Base-by-base conservation (phyloP, 1,140 invertebrate genomes). In the Drosophila miranda region DNA sequence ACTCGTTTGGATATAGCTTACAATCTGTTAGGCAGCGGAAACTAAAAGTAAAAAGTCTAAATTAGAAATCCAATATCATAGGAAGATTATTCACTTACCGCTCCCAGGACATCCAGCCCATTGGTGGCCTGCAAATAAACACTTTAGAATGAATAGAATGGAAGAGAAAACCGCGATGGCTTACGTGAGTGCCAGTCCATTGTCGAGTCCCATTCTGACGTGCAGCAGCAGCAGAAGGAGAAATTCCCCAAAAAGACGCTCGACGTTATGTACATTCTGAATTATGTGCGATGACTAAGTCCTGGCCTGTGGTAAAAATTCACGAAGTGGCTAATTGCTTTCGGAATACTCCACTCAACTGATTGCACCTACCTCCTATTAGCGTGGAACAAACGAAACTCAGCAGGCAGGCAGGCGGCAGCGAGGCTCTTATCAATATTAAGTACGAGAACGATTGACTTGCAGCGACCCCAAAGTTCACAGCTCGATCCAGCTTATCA, bases 1-100 rank as follows among this genome's bases (percentile, higher is more conserved):
- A 98, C 91, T 98, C 97, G 60, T 98, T 95, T 44, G 97, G 97
- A 93, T 97, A 96, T 91, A 95, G 95, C 81, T 96, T 94, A 91
- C 98, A 99, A 91, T 99, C 97, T 2, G 96, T 98, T 87, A 98
- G 97, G 89, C 97, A 99, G 55, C 97, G 93, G 91, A 98, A 99
- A 67, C 77, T 79, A 16, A 30, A 58, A 45, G 28, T 11, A 34
- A 2, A 2, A 0, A 23, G 13, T 14, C 51, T 50, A 0, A 53
- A 14, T 28, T 19, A n/a, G 5, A 26, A 30, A 44, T 38, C 19
- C 5, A 21, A 13, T 0, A 6, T 6, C 2, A 1, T 16, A 0
- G 19, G 1, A 44, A 8, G 41, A 16, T 1, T 2, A 26, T 2
- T 42, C 23, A 63, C 76, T 55, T 45, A 79, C 77, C 97, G 91